phyloP scores from a whole-genome alignment of 2,113 vertebrate genomes.

The Pyrgilauda ruficollis region DNA sequence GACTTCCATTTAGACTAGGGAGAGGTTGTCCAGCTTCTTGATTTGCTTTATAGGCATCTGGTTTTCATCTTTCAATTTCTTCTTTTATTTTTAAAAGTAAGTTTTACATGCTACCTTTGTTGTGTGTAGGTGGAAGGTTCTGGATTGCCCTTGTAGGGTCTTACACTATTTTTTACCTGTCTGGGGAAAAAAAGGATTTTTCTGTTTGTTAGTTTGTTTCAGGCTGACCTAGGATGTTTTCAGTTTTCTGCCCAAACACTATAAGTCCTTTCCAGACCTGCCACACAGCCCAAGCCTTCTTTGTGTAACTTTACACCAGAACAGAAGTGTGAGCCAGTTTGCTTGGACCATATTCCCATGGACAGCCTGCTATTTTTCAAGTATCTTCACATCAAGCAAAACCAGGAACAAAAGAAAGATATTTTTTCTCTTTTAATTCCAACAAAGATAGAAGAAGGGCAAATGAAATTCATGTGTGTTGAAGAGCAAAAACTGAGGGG shows the following conservation, averaged over 20 bases:
- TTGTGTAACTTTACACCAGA: neutral
- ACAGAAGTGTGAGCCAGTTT: neutral
- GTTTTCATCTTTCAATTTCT: neutral
- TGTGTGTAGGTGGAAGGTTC: neutral
- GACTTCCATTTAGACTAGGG: neutral
- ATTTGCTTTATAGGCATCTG: neutral
- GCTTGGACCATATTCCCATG: neutral
- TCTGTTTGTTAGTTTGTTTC: neutral
- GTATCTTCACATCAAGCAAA: neutral
- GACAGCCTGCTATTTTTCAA: neutral
- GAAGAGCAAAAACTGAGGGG: neutral
- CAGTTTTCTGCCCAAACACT: neutral
- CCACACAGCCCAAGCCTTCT: neutral
- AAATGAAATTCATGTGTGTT: neutral
- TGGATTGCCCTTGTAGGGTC: neutral
- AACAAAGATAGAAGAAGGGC: neutral
- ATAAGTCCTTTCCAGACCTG: neutral
- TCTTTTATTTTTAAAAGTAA: neutral
- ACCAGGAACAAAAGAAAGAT: neutral
- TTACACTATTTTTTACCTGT: neutral
- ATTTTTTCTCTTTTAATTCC: neutral
- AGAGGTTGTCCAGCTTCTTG: neutral
- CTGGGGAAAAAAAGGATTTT: neutral
- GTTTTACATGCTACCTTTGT: neutral
- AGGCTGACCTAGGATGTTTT: neutral